Evolutionary conservation across 1,140 invertebrate species (phyloP).

Genomic region (Coptotermes formosanus): DNA sequence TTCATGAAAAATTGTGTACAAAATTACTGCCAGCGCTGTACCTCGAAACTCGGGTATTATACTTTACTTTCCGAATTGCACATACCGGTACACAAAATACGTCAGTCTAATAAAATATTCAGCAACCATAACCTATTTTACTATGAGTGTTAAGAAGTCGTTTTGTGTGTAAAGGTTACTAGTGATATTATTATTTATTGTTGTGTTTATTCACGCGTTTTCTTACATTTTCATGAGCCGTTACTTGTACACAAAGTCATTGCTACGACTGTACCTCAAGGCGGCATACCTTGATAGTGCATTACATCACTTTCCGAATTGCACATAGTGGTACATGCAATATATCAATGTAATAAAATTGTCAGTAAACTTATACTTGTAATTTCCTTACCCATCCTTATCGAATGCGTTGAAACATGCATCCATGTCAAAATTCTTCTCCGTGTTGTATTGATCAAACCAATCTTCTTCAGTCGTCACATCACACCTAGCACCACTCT

Average conservation of each 20-base stretch:
- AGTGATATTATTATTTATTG: too few species aligned
- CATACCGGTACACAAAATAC: too few species aligned
- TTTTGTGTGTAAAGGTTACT: too few species aligned
- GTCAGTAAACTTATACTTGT: background rate
- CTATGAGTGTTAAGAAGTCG: too few species aligned
- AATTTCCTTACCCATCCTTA: slow-evolving; percentile 63
- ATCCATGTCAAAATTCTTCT: slow-evolving; percentile 64
- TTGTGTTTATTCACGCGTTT: too few species aligned
- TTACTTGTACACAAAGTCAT: background rate
- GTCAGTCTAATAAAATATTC: too few species aligned
- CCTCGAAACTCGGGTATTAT: too few species aligned
- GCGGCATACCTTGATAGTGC: background rate
- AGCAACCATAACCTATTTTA: too few species aligned
- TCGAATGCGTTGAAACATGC: slow-evolving; percentile 84
- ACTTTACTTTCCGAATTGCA: too few species aligned
- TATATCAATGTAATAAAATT: slow-evolving; percentile 18
- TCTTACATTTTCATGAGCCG: too few species aligned
- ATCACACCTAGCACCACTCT: background rate
- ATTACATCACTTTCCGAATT: background rate
- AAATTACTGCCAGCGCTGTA: too few species aligned
- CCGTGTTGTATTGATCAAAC: slow-evolving; percentile 28
- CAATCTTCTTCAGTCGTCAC: background rate
- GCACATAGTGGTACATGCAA: background rate
- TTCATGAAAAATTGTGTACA: too few species aligned
- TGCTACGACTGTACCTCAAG: background rate